Evolutionary conservation across 2,888 invertebrate genomes (phyloP).

Genomic region (Drosophila neotestacea): DNA sequence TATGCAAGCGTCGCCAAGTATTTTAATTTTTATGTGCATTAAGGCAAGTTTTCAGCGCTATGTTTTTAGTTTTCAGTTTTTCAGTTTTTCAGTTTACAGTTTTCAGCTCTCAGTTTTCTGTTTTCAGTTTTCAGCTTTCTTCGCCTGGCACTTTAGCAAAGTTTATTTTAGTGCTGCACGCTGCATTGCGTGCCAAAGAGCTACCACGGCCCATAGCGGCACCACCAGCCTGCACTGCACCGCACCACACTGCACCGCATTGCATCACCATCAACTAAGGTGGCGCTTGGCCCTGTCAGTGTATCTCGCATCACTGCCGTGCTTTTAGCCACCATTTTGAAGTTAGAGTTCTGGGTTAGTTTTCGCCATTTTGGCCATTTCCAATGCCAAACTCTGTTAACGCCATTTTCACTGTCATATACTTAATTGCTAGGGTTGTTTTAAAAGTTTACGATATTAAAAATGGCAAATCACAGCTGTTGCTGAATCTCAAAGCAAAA

Average conservation of each 20-base stretch:
- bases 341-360: constrained; percentile 57
- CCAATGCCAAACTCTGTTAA: constrained; percentile 35
- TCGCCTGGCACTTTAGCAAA: constrained; percentile 49
- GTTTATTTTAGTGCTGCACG: constrained; percentile 69
- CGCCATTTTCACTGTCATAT: constrained; percentile 26
- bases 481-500: too few species aligned
- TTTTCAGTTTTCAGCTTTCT: constrained; percentile 29
- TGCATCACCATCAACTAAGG: constrained; percentile 12
- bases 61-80: constrained; percentile 27
- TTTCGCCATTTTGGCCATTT: constrained; percentile 39
- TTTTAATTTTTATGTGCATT: constrained; percentile 75
- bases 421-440: constrained; percentile 30
- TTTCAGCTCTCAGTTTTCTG: constrained; percentile 23
- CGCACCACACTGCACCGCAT: background rate
- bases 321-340: constrained; percentile 35
- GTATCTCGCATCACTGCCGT: constrained; percentile 23
- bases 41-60: constrained; percentile 54
- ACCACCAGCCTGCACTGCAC: constrained; percentile 11
- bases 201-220: constrained; percentile 24
- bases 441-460: constrained; percentile 14
- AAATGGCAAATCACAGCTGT: too few species aligned
- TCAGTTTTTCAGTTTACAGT: constrained; percentile 31
- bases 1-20: constrained; percentile 68
- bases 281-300: constrained; percentile 30
- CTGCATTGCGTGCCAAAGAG: constrained; percentile 71